Percentiles rank a stretch among this genome's conserved stretches.
These are phyloP conservation scores for Hymenochirus boettgeri DNA, from an alignment of 2,113 vertebrate species.

Conservation along the genomic window DNA sequence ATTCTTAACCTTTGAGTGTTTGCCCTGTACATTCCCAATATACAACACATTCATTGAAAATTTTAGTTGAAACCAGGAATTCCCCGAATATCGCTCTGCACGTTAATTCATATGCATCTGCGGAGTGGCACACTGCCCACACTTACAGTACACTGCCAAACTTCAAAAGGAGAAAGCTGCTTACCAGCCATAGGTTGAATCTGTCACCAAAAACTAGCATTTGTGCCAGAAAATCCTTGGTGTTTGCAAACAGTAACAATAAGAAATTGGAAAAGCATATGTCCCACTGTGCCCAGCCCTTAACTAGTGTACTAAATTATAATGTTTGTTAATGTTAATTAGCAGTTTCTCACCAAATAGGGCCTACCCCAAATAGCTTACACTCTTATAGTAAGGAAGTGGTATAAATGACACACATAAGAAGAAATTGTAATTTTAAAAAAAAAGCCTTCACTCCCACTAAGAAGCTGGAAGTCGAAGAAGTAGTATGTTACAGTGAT, in stretches of 20 bases:
- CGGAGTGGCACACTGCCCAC: conserved; percentile 20
- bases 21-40: conserved; percentile 54
- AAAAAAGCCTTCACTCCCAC: no score
- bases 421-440: no score
- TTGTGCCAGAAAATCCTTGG: conserved; percentile 8
- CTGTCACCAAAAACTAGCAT: conserved; percentile 13
- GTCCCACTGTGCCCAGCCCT: not conserved
- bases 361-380: no score
- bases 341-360: no score
- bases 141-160: conserved; percentile 21
- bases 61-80: not conserved
- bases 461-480: no score
- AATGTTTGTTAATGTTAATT: no score
- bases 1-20: no score
- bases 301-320: not conserved
- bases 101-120: conserved; percentile 30
- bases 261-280: not conserved
- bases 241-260: conserved; percentile 24
- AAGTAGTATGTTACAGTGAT: no score
- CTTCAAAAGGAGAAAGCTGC: conserved; percentile 2
- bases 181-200: conserved; percentile 24
- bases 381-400: no score
- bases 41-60: conserved; percentile 8
- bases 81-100: not conserved
- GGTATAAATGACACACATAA: no score